Base-by-base conservation (phyloP, 2,113 vertebrate genomes). In the Hemichromis elongatus region DNA sequence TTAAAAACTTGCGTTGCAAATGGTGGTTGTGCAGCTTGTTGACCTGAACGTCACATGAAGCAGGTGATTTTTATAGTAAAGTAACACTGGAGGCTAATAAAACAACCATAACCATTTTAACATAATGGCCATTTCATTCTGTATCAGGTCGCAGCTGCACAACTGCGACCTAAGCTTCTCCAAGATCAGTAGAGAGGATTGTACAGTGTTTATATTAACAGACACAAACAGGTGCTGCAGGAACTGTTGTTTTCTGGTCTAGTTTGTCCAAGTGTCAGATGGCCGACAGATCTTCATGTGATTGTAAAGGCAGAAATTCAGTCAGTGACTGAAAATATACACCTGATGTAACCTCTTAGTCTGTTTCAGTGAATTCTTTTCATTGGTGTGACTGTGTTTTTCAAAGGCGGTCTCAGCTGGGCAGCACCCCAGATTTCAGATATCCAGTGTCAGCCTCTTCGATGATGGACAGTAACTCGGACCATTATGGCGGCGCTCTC, bases 401-500 rank as follows among this genome's bases (percentile, higher is more conserved):
- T 95, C 6, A 90, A 90, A 99, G 98, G 77, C 95, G 97, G 8
- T 92, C 97, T 35, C 97, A 97, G 92, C 81, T 97, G 91, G 97
- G 96, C 93, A 97, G 96, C 26, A 97, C 97, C 61, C 97, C 97
- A 0, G 99, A 99, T 80, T 99, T 99, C 96, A 95, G 98, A 77
- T 98, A 97, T 92, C 97, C 99, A 0, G 92, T 97, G 80, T 89
- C 97, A 1, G 80, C 97, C 2, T 96, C 97, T 1, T 96, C 97
- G 0, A 94, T 97, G 93, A 95, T 97, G 24, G 99, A 99, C 84
- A 95, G 92, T 54, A 97, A 97, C 56, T 56, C 95, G 0, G 98
- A 99, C 26, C 91, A 97, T 53, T 99, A 97, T 8, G 77, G 96
- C 85, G 92, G 96, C 13, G 95, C 97, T 0, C 97, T 99, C 54